Conservation (phyloP, 2,113 vertebrate genomes). For the Octodon degus region DNA sequence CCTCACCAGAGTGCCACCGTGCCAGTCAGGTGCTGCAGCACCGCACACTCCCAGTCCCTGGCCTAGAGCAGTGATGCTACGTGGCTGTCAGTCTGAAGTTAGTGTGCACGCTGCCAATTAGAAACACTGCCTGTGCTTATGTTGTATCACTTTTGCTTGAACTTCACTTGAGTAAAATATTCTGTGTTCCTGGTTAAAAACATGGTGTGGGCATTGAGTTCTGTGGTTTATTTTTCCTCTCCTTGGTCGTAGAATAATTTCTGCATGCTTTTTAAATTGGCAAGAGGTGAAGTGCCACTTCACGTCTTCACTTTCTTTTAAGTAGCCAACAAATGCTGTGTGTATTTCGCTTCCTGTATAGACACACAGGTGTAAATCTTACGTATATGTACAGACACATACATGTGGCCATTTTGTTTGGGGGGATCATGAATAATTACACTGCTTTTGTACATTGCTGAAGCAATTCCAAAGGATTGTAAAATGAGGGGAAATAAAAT, state of each 20-base stretch:
- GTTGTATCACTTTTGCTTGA: slow-evolving; percentile 17
- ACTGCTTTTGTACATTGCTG: background rate
- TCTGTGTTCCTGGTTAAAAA: background rate
- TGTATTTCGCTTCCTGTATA: background rate
- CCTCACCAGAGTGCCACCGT: background rate
- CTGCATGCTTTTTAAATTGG: slow-evolving; percentile 10
- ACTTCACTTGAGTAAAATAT: slow-evolving; percentile 20
- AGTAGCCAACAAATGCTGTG: background rate
- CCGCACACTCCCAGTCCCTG: background rate
- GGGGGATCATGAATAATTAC: background rate
- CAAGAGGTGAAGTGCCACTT: background rate
- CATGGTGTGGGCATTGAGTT: background rate
- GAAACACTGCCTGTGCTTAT: background rate
- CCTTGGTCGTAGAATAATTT: background rate
- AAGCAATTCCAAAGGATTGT: background rate
- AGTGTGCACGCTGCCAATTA: background rate
- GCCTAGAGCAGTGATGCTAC: background rate
- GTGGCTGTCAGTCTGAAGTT: background rate
- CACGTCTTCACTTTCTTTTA: slow-evolving; percentile 20
- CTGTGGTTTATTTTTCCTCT: background rate
- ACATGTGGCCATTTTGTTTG: background rate
- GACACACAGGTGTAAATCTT: background rate
- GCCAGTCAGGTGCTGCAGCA: background rate
- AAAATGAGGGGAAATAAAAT: background rate
- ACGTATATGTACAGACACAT: background rate